These are phyloP conservation scores for Arctopsyche grandis DNA, from an alignment of 1,140 invertebrate genomes.

Conservation along the genomic window DNA sequence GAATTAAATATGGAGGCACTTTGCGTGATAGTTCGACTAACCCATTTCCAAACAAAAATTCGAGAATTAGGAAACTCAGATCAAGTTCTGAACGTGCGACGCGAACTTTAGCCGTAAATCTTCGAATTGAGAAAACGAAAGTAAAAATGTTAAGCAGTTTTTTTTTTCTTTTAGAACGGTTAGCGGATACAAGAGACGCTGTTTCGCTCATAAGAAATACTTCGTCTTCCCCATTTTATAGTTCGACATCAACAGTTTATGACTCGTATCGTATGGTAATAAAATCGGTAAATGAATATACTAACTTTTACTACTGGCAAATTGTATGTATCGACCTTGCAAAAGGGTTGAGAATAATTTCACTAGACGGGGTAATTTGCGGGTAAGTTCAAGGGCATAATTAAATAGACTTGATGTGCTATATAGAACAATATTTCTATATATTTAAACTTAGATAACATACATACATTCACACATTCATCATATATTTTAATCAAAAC, in stretches of 20 bases:
- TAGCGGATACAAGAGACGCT: too few species aligned
- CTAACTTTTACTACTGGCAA: neutral
- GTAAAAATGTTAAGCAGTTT: neutral
- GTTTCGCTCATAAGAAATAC: too few species aligned
- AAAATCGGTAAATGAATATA: conserved; percentile 4
- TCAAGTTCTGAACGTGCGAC: neutral
- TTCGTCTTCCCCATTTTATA: neutral
- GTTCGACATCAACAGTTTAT: neutral
- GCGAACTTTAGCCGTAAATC: neutral
- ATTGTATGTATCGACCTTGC: too few species aligned
- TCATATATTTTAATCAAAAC: too few species aligned
- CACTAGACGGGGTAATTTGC: neutral
- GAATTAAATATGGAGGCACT: too few species aligned
- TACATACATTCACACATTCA: too few species aligned
- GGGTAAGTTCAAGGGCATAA: neutral
- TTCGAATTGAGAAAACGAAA: neutral
- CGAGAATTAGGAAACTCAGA: neutral
- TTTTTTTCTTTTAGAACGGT: neutral
- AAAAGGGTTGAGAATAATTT: too few species aligned
- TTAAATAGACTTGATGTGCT: neutral
- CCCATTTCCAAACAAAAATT: too few species aligned
- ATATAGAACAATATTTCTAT: neutral
- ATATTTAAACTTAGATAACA: too few species aligned
- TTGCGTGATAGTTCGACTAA: too few species aligned
- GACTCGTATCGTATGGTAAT: conserved; percentile 6